Evolutionary conservation across 1,140 invertebrate species (phyloP).

Genomic region (Eueides isabella): DNA sequence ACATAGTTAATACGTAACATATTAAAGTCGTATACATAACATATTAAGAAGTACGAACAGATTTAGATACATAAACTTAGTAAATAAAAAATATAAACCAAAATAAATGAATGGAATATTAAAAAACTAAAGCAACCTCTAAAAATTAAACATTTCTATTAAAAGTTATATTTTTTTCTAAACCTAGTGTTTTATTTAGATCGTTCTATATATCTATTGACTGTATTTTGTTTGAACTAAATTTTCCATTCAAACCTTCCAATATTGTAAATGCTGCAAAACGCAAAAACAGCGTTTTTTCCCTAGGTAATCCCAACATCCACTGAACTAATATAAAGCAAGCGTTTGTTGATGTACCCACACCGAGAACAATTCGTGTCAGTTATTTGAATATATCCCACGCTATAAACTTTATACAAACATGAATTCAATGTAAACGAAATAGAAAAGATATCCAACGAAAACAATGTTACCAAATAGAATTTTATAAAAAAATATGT

Average conservation of each 20-base stretch:
- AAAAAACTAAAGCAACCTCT: not conserved
- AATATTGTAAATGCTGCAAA: not conserved
- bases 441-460: no score
- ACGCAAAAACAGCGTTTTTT: not conserved
- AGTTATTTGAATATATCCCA: not conserved
- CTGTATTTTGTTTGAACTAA: not conserved
- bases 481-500: no score
- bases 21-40: not conserved
- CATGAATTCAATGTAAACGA: no score
- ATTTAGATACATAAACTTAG: not conserved
- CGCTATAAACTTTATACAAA: no score
- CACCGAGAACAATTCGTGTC: not conserved
- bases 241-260: not conserved
- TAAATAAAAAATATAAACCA: not conserved
- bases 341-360: not conserved
- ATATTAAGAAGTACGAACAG: no score
- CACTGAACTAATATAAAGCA: constrained; percentile 4
- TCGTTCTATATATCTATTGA: not conserved
- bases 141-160: not conserved
- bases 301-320: not conserved
- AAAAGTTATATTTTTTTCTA: no score
- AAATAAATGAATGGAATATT: not conserved
- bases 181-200: no score
- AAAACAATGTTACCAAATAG: not conserved
- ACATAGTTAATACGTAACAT: not conserved